Percentiles rank a stretch among this genome's conserved stretches.
Conservation (phyloP, 2,888 invertebrate genomes). For the Drosophila maculinotata region DNA sequence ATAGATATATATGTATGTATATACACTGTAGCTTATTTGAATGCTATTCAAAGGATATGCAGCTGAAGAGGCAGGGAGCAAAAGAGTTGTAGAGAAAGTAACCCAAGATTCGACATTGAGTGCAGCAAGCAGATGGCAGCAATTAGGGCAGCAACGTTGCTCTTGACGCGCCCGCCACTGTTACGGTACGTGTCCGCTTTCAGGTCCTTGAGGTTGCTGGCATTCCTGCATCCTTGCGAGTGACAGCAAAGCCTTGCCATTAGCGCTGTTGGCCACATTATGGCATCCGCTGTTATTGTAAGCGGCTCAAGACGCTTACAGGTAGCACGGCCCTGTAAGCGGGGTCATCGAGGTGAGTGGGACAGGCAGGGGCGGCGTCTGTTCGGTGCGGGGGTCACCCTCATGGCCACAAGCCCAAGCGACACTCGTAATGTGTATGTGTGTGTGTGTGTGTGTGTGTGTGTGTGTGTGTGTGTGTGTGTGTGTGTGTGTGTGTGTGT, state of each 20-base stretch:
- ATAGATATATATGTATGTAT: no score
- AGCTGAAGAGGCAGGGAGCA: background rate
- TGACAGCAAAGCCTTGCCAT: constrained; percentile 37
- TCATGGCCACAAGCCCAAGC: constrained; percentile 16
- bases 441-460: background rate
- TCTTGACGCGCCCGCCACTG: no score
- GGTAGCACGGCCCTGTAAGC: constrained; percentile 26
- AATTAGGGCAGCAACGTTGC: constrained; percentile 7
- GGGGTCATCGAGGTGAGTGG: constrained; percentile 13
- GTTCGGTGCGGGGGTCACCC: constrained; percentile 17
- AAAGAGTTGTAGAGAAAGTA: background rate
- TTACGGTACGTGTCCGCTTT: no score
- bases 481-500: background rate
- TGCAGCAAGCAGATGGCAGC: constrained; percentile 6
- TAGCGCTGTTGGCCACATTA: constrained; percentile 43
- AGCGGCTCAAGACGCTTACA: constrained; percentile 35
- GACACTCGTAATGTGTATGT: constrained; percentile 16
- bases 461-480: background rate
- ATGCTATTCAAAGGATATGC: no score
- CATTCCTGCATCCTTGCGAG: constrained; percentile 7
- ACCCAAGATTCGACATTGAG: no score
- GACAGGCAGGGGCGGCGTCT: background rate
- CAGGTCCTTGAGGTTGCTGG: constrained; percentile 26
- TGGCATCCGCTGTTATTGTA: constrained; percentile 28
- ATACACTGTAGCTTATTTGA: no score